Conservation (phyloP, 2,888 invertebrate species). For the Linnaemya tessellans region DNA sequence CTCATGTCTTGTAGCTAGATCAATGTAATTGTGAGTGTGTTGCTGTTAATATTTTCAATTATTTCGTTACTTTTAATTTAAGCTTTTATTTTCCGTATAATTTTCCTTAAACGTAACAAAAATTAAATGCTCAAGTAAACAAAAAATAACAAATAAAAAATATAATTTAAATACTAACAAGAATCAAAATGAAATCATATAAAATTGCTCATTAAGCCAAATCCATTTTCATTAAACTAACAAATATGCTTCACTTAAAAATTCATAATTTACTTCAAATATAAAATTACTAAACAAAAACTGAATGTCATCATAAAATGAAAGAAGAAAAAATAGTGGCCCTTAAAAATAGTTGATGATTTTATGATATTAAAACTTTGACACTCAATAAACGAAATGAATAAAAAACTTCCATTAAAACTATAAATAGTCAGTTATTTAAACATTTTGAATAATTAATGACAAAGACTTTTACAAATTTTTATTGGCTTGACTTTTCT, state of each 20-base stretch:
- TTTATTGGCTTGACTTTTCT: conserved; percentile 67
- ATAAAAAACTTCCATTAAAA: conserved; percentile 54
- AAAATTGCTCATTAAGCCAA: conserved; percentile 47
- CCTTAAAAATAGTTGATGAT: conserved; percentile 77
- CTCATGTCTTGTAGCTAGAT: conserved; percentile 51
- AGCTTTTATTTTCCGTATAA: conserved; percentile 1
- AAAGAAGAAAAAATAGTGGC: not conserved
- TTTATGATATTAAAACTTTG: conserved; percentile 83
- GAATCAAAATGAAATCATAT: conserved; percentile 37
- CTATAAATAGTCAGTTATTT: conserved; percentile 68
- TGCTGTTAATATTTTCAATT: not conserved
- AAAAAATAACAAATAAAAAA: not conserved
- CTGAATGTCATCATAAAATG: conserved; percentile 56
- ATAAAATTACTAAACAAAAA: conserved; percentile 48
- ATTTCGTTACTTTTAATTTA: conserved; percentile 6
- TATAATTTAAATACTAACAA: not conserved
- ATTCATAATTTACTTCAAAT: not conserved
- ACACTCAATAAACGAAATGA: conserved; percentile 76
- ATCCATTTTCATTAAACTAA: conserved; percentile 45
- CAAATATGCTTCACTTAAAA: conserved; percentile 40
- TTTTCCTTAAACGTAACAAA: conserved; percentile 5
- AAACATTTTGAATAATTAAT: conserved; percentile 24
- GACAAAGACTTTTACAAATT: conserved; percentile 58
- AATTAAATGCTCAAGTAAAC: conserved; percentile 11
- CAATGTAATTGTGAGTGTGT: conserved; percentile 59